Conservation (phyloP, 2,888 invertebrate genomes). For the Scelioninae gen. 1 region DNA sequence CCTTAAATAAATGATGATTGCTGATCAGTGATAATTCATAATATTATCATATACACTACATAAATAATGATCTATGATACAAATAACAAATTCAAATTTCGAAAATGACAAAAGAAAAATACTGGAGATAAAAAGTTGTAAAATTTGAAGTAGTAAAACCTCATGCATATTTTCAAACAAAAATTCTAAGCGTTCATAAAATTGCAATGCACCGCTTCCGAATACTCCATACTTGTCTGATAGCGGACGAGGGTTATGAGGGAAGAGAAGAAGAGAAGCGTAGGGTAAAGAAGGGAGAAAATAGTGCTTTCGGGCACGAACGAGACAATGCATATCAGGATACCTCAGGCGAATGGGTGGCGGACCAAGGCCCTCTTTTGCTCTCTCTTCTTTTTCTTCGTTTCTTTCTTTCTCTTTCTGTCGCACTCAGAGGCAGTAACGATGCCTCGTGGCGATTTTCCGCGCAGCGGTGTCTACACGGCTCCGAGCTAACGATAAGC, state of each 20-base stretch:
- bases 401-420: conserved; percentile 29
- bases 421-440: conserved; percentile 81
- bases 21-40: background rate
- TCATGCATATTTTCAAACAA: conserved; percentile 52
- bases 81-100: background rate
- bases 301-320: conserved; percentile 69
- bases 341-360: conserved; percentile 73
- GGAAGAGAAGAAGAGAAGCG: conserved; percentile 39
- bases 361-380: conserved; percentile 73
- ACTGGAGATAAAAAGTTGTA: conserved; percentile 6
- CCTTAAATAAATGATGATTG: too few species aligned
- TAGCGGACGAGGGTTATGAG: conserved; percentile 64
- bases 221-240: conserved; percentile 53
- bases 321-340: conserved; percentile 79
- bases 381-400: conserved; percentile 54
- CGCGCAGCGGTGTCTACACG: conserved; percentile 74
- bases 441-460: conserved; percentile 79
- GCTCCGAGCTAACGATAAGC: conserved; percentile 83
- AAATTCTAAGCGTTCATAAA: conserved; percentile 52
- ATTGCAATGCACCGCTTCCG: conserved; percentile 53
- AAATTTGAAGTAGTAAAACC: conserved; percentile 46
- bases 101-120: background rate
- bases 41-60: background rate
- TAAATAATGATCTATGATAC: background rate
- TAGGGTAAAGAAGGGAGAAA: conserved; percentile 55